phyloP scores from a whole-genome alignment of 2,113 vertebrate species.

The Catagonus wagneri region DNA sequence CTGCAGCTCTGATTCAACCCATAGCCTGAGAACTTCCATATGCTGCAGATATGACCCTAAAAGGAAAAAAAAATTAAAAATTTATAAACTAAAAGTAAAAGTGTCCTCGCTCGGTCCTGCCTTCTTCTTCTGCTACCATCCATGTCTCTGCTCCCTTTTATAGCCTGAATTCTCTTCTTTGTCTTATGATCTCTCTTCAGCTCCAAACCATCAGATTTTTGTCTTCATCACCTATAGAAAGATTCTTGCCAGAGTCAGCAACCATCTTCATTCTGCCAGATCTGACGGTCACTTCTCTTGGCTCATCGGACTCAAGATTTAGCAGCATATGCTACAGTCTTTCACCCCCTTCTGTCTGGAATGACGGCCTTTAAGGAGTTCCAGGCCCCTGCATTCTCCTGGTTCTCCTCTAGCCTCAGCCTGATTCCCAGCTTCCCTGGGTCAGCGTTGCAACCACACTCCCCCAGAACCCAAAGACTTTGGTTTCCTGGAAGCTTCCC shows the following conservation, averaged over 20 bases:
- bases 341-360: neutral
- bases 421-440: neutral
- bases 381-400: neutral
- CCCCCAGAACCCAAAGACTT: neutral
- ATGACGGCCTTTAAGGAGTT: too few relatives aligned
- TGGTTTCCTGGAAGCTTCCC: neutral
- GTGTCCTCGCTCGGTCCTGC: rapidly evolving
- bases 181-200: neutral
- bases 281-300: neutral
- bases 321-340: rapidly evolving
- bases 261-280: neutral
- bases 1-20: too few relatives aligned
- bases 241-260: neutral
- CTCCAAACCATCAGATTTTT: neutral
- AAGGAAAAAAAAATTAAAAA: too few relatives aligned
- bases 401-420: neutral
- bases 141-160: neutral
- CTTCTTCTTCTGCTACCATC: neutral
- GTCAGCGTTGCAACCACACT: neutral
- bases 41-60: too few relatives aligned
- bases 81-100: too few relatives aligned
- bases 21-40: too few relatives aligned
- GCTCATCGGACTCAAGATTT: neutral
- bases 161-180: neutral
- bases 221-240: neutral